Evolutionary conservation across 2,888 invertebrate species (phyloP).

Genomic region (Miltochrista miniata): DNA sequence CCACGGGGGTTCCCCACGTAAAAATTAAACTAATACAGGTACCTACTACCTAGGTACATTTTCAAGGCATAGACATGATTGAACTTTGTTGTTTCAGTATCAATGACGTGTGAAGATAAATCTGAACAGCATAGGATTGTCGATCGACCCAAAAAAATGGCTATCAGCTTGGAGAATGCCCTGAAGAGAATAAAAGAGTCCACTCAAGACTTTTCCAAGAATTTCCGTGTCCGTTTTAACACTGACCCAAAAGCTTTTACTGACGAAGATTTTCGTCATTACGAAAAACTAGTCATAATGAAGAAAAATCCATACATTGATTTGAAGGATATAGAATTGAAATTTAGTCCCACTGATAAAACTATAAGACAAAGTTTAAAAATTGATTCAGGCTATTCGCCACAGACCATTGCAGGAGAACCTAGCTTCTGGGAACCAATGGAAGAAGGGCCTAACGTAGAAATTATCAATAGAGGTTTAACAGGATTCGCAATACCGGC

Average conservation of each 20-base stretch:
- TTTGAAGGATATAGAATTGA: slow-evolving; percentile 62
- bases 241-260: slow-evolving; percentile 45
- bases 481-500: slow-evolving; percentile 70
- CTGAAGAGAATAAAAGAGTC: slow-evolving; percentile 50
- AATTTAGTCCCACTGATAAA: slow-evolving; percentile 55
- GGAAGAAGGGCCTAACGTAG: slow-evolving; percentile 63
- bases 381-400: slow-evolving; percentile 34
- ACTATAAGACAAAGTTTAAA: slow-evolving; percentile 54
- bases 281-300: slow-evolving; percentile 71
- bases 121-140: slow-evolving; percentile 27
- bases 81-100: slow-evolving; percentile 37
- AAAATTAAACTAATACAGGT: too few species aligned
- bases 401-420: slow-evolving; percentile 44
- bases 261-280: slow-evolving; percentile 62
- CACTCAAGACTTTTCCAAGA: slow-evolving; percentile 43
- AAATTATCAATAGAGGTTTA: slow-evolving; percentile 70
- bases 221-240: slow-evolving; percentile 31
- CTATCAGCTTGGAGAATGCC: slow-evolving; percentile 43
- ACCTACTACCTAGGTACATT: too few species aligned
- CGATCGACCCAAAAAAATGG: slow-evolving; percentile 51
- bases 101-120: slow-evolving; percentile 32
- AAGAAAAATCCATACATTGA: slow-evolving; percentile 77
- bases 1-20: too few species aligned
- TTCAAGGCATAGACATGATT: too few species aligned
- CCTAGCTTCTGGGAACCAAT: slow-evolving; percentile 54